These are phyloP conservation scores for Hylaea fasciaria DNA, from an alignment of 2,888 invertebrate genomes.

Conservation along the genomic window DNA sequence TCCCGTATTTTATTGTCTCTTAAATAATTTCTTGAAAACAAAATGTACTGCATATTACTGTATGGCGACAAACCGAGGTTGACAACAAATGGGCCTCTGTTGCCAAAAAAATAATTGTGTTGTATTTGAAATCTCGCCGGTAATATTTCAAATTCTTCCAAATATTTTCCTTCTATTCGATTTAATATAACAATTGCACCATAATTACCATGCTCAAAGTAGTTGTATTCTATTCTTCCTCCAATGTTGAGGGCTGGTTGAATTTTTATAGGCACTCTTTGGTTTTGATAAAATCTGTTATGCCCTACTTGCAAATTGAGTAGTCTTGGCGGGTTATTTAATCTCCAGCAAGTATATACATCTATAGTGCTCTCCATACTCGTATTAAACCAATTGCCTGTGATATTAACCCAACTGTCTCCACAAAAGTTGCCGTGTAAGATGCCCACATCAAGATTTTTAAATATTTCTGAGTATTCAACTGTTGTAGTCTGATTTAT, in stretches of 20 bases:
- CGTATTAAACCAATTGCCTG: constrained; percentile 94
- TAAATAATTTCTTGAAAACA: constrained; percentile 95
- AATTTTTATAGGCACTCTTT: constrained; percentile 90
- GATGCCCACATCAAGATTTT: constrained; percentile 95
- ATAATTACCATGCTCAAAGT: constrained; percentile 91
- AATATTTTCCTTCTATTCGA: constrained; percentile 84
- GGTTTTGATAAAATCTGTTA: constrained; percentile 91
- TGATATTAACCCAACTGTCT: constrained; percentile 94
- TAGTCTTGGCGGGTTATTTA: constrained; percentile 79
- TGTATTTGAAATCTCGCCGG: constrained; percentile 89
- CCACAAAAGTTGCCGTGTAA: constrained; percentile 97
- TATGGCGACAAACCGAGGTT: constrained; percentile 95
- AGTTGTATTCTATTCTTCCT: constrained; percentile 93
- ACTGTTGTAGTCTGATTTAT: constrained; percentile 94
- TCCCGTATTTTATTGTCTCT: constrained; percentile 94
- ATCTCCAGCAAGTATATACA: constrained; percentile 92
- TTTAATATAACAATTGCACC: constrained; percentile 95
- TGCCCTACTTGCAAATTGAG: constrained; percentile 92
- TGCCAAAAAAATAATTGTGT: constrained; percentile 95
- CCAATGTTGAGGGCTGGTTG: constrained; percentile 92
- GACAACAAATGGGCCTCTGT: constrained; percentile 94
- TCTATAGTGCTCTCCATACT: constrained; percentile 92
- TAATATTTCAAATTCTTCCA: constrained; percentile 92
- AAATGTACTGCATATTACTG: constrained; percentile 90
- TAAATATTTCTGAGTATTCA: constrained; percentile 93